Conservation (phyloP, 2,113 vertebrate genomes). For the Notothenia rossii region DNA sequence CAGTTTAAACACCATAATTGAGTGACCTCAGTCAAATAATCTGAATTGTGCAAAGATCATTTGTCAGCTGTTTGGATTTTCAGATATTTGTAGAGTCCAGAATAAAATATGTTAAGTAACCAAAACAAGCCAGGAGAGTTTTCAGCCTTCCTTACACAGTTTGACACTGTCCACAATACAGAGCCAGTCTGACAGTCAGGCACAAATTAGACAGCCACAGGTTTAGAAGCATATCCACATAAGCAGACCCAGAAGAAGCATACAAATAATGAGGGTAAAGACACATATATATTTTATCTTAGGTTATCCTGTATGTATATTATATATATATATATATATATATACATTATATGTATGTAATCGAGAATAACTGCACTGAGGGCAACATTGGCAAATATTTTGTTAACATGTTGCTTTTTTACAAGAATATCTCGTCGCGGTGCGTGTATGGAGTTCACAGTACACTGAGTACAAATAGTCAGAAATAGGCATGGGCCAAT, state of each 20-base stretch:
- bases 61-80: slow-evolving; percentile 11
- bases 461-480: background rate
- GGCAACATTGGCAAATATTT: too few species aligned
- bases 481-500: background rate
- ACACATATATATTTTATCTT: background rate
- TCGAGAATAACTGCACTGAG: background rate
- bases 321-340: too few species aligned
- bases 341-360: background rate
- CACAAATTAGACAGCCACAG: slow-evolving; percentile 34
- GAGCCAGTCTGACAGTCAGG: slow-evolving; percentile 17
- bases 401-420: background rate
- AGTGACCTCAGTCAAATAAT: slow-evolving; percentile 10
- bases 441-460: background rate
- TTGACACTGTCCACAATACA: background rate
- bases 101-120: slow-evolving; percentile 5
- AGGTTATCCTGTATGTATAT: too few species aligned
- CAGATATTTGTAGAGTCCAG: background rate
- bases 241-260: slow-evolving; percentile 6
- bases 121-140: background rate
- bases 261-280: slow-evolving; percentile 4
- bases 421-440: background rate
- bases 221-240: background rate
- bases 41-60: slow-evolving; percentile 28
- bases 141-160: background rate
- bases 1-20: slow-evolving; percentile 28